Percentiles rank a stretch among this genome's conserved stretches.
phyloP scores from a whole-genome alignment of 1,140 invertebrate genomes.

The Hydropsyche tenuis region DNA sequence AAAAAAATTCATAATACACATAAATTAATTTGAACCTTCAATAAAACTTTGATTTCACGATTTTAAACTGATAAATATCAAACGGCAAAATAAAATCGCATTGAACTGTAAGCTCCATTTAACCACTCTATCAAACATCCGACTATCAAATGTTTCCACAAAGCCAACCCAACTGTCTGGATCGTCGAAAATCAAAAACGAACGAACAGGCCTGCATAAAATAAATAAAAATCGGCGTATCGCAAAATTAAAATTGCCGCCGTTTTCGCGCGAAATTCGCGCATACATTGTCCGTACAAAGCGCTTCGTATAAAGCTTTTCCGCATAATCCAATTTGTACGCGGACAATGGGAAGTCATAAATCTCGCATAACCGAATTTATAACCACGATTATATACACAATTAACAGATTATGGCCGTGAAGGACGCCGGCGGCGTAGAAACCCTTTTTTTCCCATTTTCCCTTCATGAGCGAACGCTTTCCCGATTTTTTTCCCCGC shows the following conservation, averaged over 20 bases:
- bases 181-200: no score
- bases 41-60: no score
- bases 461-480: background rate
- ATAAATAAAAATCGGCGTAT: background rate
- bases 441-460: slow-evolving; percentile 1
- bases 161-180: no score
- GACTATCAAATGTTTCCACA: no score
- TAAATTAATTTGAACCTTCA: no score
- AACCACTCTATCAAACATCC: no score
- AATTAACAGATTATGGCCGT: slow-evolving; percentile 33
- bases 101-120: no score
- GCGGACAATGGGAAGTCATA: slow-evolving; percentile 32
- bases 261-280: slow-evolving; percentile 9
- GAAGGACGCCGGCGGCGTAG: slow-evolving; percentile 13
- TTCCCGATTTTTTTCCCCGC: background rate
- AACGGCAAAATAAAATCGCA: no score
- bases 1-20: no score
- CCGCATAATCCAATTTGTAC: slow-evolving; percentile 30
- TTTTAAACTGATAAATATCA: no score
- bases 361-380: slow-evolving; percentile 37
- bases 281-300: slow-evolving; percentile 5
- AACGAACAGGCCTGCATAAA: no score
- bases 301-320: slow-evolving; percentile 9
- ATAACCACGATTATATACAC: slow-evolving; percentile 32
- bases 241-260: slow-evolving; percentile 6